Evolutionary conservation across 2,888 invertebrate genomes (phyloP).

Genomic region (Machimus rusticus): DNA sequence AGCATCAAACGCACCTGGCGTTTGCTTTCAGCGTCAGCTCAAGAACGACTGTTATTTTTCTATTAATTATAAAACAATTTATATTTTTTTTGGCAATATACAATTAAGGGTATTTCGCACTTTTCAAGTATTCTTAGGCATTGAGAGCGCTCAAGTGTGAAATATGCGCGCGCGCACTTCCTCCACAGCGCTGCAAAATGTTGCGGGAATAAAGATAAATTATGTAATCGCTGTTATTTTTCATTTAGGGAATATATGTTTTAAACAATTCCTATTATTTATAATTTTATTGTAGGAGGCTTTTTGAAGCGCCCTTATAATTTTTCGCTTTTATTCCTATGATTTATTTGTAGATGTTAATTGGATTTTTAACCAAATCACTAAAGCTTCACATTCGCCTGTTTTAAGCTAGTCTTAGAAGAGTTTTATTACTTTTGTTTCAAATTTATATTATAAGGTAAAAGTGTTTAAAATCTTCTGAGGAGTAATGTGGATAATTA

Average conservation of each 20-base stretch:
- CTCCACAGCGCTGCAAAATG: neutral
- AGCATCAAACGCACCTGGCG: slow-evolving; percentile 91
- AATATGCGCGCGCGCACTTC: neutral
- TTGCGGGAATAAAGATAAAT: neutral
- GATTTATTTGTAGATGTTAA: neutral
- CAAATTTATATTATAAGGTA: neutral
- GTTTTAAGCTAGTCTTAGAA: neutral
- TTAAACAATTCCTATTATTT: neutral
- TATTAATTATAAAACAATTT: slow-evolving; percentile 67
- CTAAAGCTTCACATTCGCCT: neutral
- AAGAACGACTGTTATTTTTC: slow-evolving; percentile 86
- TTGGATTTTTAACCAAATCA: neutral
- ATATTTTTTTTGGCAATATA: slow-evolving; percentile 3
- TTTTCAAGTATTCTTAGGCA: slow-evolving; percentile 15
- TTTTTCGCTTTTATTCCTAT: neutral
- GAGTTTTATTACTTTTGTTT: neutral
- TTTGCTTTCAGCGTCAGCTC: slow-evolving; percentile 83
- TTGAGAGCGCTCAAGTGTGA: neutral
- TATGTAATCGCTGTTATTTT: neutral
- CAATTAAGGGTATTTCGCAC: slow-evolving; percentile 20
- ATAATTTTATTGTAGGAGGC: neutral
- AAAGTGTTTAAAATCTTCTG: neutral
- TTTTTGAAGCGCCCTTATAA: neutral
- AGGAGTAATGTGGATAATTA: neutral
- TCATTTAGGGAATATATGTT: neutral